phyloP scores from a whole-genome alignment of 2,888 invertebrate species.

The Acanthosoma haemorrhoidale region DNA sequence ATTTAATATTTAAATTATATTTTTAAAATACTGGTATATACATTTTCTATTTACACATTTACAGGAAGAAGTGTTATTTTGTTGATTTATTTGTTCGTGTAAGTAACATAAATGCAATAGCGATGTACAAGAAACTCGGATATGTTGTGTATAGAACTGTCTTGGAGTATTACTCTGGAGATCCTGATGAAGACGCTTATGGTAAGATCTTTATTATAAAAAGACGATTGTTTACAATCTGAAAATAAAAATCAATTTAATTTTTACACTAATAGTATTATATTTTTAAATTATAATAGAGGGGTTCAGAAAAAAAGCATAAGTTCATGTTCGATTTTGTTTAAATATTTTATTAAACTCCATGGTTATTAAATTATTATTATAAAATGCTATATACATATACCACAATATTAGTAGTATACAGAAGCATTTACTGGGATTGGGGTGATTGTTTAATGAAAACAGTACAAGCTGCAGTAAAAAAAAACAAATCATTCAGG shows the following conservation, averaged over 20 bases:
- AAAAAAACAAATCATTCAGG: too few relatives aligned
- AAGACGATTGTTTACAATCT: not conserved
- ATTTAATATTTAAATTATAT: not conserved
- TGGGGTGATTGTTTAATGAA: too few relatives aligned
- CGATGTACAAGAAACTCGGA: slow-evolving; percentile 93
- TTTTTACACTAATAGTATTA: too few relatives aligned
- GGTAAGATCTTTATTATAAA: slow-evolving; percentile 59
- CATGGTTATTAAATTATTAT: too few relatives aligned
- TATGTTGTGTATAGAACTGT: slow-evolving; percentile 96
- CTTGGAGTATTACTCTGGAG: slow-evolving; percentile 95
- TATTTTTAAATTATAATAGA: too few relatives aligned
- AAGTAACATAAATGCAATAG: slow-evolving; percentile 93
- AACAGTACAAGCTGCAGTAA: too few relatives aligned
- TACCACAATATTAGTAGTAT: too few relatives aligned
- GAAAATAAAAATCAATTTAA: not conserved
- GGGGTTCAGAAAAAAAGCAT: too few relatives aligned
- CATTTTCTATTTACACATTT: slow-evolving; percentile 44
- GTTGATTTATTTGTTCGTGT: slow-evolving; percentile 98
- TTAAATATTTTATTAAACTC: too few relatives aligned
- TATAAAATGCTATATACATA: too few relatives aligned
- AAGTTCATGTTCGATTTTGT: too few relatives aligned
- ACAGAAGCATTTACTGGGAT: too few relatives aligned
- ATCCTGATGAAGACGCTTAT: slow-evolving; percentile 97
- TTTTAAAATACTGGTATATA: not conserved
- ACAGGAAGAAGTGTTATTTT: slow-evolving; percentile 90